Base-by-base conservation (phyloP, 2,797 vertebrate species). In the Perodicticus potto region DNA sequence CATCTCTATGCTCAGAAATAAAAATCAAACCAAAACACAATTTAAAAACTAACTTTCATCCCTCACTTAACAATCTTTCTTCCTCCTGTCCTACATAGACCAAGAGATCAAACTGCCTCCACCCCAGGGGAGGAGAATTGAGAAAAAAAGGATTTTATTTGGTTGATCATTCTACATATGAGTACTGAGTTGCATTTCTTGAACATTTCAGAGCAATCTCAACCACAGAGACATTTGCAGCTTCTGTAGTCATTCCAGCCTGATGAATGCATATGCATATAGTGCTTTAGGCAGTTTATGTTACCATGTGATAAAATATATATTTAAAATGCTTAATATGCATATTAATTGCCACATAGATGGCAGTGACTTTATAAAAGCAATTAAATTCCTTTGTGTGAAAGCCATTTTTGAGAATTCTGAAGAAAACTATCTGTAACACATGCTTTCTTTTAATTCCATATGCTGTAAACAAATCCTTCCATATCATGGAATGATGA, bases 281-380 rank as follows among this genome's bases (percentile, higher is more conserved):
- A 90, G 65, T 8, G 74, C 97, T 96, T 93, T 91, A 95, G 96
- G 98, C 95, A 53, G 83, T 94, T 85, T 96, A 57, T 90, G 96
- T 89, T 96, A 86, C 96, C 88, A 97, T 95, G 97, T 97, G 97
- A 98, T 98, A 97, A 97, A 97, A 98, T 97, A 95, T 97, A 98
- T 98, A 98, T 98, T 98, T 98, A 98, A 96, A 98, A 97, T 78
- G 94, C 97, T 98, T 97, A 97, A 97, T 98, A 98, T 97, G 96
- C 95, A 97, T 98, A 98, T 97, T 98, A 98, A 98, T 98, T 98
- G 98, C 96, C 93, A 97, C 95, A 29, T 95, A 97, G 96, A 97
- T 91, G 94, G 93, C 94, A 97, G 93, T 81, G 86, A 93, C 92
- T 98, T 95, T 98, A 98, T 97, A 97, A 96, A 94, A 98, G 85